Evolutionary conservation across 2,113 vertebrate genomes (phyloP).

Genomic region (Lathamus discolor): DNA sequence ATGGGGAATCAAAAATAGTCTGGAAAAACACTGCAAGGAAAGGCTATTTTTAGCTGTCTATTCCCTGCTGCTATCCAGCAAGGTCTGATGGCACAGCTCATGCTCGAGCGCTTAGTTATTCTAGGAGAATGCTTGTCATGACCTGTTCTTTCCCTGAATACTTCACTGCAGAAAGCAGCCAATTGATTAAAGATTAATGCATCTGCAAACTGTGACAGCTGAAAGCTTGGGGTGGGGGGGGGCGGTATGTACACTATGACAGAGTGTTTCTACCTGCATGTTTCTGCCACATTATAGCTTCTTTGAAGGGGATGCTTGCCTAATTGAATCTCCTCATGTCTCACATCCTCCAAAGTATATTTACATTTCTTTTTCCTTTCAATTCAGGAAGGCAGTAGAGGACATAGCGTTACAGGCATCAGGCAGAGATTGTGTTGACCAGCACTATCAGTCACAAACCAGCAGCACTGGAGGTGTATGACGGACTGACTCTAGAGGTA

Average conservation of each 20-base stretch:
- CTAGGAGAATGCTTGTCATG: conserved; percentile 53
- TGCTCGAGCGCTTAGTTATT: conserved; percentile 64
- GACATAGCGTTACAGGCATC: not conserved
- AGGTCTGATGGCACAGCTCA: conserved; percentile 65
- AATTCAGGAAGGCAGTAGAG: not conserved
- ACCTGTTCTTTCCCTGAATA: conserved; percentile 50
- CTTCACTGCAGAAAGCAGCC: conserved; percentile 67
- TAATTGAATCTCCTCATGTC: not conserved
- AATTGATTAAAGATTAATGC: conserved; percentile 81
- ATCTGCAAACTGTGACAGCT: conserved; percentile 69
- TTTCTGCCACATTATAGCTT: conserved; percentile 46
- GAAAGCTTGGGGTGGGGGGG: conserved; percentile 37
- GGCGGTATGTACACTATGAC: not conserved
- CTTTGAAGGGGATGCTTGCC: not conserved
- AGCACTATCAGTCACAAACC: not conserved
- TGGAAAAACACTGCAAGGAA: conserved; percentile 75
- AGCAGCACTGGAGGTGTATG: not conserved
- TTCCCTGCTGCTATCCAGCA: conserved; percentile 66
- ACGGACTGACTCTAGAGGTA: not conserved
- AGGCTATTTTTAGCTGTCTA: conserved; percentile 74
- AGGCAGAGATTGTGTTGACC: not conserved
- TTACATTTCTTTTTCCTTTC: not conserved
- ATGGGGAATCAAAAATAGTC: conserved; percentile 86
- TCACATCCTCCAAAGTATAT: not conserved
- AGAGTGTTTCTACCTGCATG: conserved; percentile 55